Evolutionary conservation across 2,113 vertebrate genomes (phyloP).

Genomic region (Ceyx margarethae): DNA sequence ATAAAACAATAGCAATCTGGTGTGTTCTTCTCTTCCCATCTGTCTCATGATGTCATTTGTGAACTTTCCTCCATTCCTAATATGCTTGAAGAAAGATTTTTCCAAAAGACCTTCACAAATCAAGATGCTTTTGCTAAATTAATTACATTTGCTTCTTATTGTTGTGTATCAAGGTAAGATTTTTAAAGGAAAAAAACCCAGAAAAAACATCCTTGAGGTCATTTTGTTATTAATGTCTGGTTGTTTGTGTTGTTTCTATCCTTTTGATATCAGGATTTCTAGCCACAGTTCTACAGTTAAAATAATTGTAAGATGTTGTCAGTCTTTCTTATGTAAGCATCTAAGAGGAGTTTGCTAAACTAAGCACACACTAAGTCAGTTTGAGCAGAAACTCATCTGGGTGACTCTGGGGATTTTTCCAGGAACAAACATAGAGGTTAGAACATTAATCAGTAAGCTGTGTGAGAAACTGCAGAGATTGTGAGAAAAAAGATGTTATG

Average conservation of each 20-base stretch:
- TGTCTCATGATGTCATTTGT: neutral
- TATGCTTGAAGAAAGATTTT: neutral
- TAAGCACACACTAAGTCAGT: neutral
- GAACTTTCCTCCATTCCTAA: neutral
- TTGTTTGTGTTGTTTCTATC: accelerated
- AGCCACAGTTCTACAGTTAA: neutral
- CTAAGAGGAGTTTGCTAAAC: neutral
- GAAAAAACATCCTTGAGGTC: neutral
- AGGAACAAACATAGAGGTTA: neutral
- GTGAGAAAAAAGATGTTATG: neutral
- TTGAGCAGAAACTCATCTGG: neutral
- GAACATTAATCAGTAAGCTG: neutral
- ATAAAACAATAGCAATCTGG: slow-evolving; percentile 10
- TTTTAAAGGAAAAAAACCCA: neutral
- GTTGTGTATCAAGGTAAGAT: neutral
- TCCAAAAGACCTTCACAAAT: neutral
- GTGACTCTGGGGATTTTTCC: neutral
- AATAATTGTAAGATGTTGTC: neutral
- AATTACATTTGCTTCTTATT: neutral
- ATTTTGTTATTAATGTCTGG: neutral
- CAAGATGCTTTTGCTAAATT: neutral
- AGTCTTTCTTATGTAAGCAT: neutral
- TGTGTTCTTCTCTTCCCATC: neutral
- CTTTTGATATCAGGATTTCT: neutral
- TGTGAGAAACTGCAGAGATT: neutral